Evolutionary conservation across 2,888 invertebrate species (phyloP).

Genomic region (Brachyptera risi): DNA sequence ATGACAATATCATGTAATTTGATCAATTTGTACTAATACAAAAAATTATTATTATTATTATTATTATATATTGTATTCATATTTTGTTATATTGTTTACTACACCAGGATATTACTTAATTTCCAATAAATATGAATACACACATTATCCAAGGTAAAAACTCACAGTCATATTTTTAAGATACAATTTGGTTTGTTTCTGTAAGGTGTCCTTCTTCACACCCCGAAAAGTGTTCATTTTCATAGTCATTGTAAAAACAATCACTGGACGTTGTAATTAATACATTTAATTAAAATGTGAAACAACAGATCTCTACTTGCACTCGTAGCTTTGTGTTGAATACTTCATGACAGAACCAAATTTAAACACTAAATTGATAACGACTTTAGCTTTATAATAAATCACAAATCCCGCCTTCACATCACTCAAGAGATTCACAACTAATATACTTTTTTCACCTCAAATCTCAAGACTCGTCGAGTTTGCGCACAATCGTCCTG

Average conservation of each 20-base stretch:
- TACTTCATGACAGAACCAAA: neutral
- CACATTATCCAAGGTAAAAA: no score
- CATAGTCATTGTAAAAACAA: slow-evolving; percentile 10
- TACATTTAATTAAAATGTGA: neutral
- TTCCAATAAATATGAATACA: no score
- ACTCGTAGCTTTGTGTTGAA: neutral
- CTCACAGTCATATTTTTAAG: slow-evolving; percentile 80
- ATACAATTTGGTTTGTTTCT: slow-evolving; percentile 66
- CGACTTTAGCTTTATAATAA: neutral
- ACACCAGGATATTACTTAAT: no score
- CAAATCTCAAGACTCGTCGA: neutral
- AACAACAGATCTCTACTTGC: neutral
- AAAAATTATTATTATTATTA: no score
- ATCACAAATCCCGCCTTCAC: slow-evolving; percentile 7
- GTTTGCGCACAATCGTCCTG: no score
- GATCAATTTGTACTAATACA: no score
- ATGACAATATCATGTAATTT: no score
- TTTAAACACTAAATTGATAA: neutral
- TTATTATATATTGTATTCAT: no score
- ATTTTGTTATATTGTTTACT: no score
- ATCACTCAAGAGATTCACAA: neutral
- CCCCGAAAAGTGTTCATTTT: slow-evolving; percentile 59
- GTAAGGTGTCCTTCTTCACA: slow-evolving; percentile 69
- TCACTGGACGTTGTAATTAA: no score
- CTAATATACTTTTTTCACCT: slow-evolving; percentile 1